Conservation (phyloP, 1,140 invertebrate genomes). For the Drosophila lowei region DNA sequence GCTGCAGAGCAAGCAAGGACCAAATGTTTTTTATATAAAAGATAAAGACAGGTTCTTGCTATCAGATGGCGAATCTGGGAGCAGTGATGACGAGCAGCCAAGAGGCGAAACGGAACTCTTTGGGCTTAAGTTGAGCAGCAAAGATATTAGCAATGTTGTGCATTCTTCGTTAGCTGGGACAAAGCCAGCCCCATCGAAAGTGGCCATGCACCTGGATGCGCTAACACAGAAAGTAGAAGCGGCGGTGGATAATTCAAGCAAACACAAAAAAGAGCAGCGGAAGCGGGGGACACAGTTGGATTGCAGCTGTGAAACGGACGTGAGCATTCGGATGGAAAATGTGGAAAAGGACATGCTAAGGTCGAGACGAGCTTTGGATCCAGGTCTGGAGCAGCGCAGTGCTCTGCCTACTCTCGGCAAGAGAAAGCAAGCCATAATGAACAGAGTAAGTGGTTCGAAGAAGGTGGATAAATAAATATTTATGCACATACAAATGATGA, state of each 20-base stretch:
- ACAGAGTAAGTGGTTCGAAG: slow-evolving; percentile 84
- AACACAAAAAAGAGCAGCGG: slow-evolving; percentile 40
- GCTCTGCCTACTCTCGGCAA: slow-evolving; percentile 86
- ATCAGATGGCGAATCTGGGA: neutral
- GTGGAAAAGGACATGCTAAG: slow-evolving; percentile 86
- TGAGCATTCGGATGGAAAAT: slow-evolving; percentile 77
- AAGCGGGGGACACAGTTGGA: slow-evolving; percentile 83
- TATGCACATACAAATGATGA: slow-evolving; percentile 47
- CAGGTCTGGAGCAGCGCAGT: slow-evolving; percentile 88
- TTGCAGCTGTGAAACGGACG: slow-evolving; percentile 83
- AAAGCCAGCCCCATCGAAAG: slow-evolving; percentile 16
- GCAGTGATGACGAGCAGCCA: neutral
- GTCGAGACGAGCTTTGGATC: slow-evolving; percentile 84
- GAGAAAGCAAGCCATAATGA: slow-evolving; percentile 85
- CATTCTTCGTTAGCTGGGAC: neutral
- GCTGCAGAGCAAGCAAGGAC: slow-evolving; percentile 34
- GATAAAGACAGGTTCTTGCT: slow-evolving; percentile 3
- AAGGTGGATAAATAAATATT: neutral
- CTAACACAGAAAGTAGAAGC: slow-evolving; percentile 39
- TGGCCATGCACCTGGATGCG: slow-evolving; percentile 34
- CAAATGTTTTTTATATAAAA: slow-evolving; percentile 16
- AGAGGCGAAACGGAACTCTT: slow-evolving; percentile 58
- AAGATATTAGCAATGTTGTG: slow-evolving; percentile 33
- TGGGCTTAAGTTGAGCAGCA: slow-evolving; percentile 51
- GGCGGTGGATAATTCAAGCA: slow-evolving; percentile 31